phyloP scores from a whole-genome alignment of 2,113 vertebrate genomes.

The Podiceps cristatus region DNA sequence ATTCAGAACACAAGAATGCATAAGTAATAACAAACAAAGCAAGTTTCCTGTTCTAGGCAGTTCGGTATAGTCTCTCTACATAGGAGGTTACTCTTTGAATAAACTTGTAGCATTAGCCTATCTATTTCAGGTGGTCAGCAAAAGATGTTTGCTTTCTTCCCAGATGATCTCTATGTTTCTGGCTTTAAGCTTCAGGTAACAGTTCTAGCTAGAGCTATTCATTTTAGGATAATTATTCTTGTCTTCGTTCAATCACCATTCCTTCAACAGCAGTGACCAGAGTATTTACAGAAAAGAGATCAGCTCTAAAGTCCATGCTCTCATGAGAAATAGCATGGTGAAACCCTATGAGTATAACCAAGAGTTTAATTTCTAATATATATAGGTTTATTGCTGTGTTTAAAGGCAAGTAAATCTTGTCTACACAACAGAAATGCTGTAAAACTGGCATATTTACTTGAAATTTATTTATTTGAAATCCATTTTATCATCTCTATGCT shows the following conservation, averaged over 20 bases:
- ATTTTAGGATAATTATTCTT: neutral
- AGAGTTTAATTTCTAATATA: neutral
- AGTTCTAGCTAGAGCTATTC: neutral
- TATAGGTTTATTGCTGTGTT: neutral
- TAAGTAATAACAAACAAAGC: neutral
- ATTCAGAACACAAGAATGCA: neutral
- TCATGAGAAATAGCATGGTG: neutral
- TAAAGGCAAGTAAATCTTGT: neutral
- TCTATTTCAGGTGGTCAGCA: neutral
- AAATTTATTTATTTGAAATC: neutral
- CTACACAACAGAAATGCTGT: neutral
- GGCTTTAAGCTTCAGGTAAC: neutral
- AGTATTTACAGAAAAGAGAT: neutral
- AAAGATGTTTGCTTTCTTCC: neutral
- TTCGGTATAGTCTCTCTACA: neutral
- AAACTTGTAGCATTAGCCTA: neutral
- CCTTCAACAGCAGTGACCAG: neutral
- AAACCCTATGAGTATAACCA: neutral
- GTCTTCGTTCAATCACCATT: neutral
- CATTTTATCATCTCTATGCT: neutral
- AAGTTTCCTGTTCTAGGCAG: neutral
- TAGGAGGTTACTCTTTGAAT: neutral
- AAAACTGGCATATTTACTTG: neutral
- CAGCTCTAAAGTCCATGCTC: neutral
- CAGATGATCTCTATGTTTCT: neutral